Base-by-base conservation (phyloP, 2,797 vertebrate species). In the Trematomus bernacchii region DNA sequence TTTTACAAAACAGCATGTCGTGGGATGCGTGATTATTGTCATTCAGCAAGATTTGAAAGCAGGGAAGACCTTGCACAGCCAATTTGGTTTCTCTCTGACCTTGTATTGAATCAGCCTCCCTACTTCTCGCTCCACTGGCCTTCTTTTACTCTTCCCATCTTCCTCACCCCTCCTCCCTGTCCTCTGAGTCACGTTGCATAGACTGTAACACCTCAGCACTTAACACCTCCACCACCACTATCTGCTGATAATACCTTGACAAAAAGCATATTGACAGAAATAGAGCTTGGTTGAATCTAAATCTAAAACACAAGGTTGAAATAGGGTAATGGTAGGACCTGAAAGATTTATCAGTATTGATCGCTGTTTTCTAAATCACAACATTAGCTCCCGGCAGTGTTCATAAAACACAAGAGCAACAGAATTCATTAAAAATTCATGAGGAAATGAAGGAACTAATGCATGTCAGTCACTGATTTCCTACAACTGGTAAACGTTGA, bases 171-270 rank as follows among this genome's bases (percentile, higher is more conserved):
- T 50, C 18, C 16, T 58, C 48, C 64, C 63, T 71, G 61, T 55
- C 55, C 9, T 80, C 30, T n/a, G 71, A 83, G 68, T 84, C 72
- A 52, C 64, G 66, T 84, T 40, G 52, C 48, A 67, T 58, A 66
- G 57, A 71, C 79, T 69, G 47, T 79, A 83, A 80, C 74, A 84
- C 64, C 77, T 71, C 30, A 77, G 72, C 54, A 50, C 66, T 80
- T 68, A 53, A 79, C 82, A 82, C 75, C 78, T 58, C 65, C 69
- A 71, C 47, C 75, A 54, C 65, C 52, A n/a, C 70, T 70, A 64
- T 67, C 65, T 82, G 73, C 68, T 75, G 40, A 68, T 76, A 57
- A 57, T 70, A 69, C 85, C 27, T 9, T 52, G 21, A 68, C 11
- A 72, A 60, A 83, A 69, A 87, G 18, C 60, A 66, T 69, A 70